phyloP scores from a whole-genome alignment of 30 jellyfish, hydroid and myxozoan genomes.

The Cassiopea andromeda region DNA sequence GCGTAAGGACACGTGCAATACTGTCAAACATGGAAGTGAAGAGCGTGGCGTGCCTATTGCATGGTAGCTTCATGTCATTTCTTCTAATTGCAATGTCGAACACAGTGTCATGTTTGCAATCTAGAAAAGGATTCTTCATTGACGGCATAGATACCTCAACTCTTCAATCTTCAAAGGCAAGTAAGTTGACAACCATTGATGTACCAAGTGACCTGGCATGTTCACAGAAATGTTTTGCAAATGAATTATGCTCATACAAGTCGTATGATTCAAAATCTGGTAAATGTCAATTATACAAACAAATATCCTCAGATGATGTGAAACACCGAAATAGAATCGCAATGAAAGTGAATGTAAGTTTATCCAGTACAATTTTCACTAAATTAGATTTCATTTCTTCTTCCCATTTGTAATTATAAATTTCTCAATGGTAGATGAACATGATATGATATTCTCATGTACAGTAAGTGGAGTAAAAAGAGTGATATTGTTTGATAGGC shows the following conservation, averaged over 20 bases:
- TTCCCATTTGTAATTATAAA: background rate
- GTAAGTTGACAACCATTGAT: background rate
- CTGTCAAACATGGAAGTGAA: too few species aligned
- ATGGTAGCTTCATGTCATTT: too few species aligned
- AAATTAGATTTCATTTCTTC: background rate
- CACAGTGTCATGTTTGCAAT: background rate
- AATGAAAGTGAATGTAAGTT: background rate
- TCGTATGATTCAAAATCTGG: background rate
- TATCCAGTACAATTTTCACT: too few species aligned
- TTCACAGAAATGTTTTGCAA: slow-evolving; percentile 29
- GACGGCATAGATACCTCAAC: background rate
- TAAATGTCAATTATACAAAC: background rate
- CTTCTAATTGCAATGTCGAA: background rate
- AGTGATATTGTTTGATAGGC: background rate
- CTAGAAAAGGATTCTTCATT: slow-evolving; percentile 11
- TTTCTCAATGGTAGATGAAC: background rate
- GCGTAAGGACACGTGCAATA: too few species aligned
- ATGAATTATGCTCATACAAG: slow-evolving; percentile 1
- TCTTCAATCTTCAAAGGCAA: background rate
- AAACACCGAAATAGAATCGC: background rate
- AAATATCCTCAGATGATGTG: background rate
- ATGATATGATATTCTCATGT: background rate
- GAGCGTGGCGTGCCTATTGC: too few species aligned
- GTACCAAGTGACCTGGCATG: slow-evolving; percentile 17
- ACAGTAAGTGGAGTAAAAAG: background rate